Evolutionary conservation across 2,113 vertebrate species (phyloP).

Genomic region (Oceanodroma tethys): DNA sequence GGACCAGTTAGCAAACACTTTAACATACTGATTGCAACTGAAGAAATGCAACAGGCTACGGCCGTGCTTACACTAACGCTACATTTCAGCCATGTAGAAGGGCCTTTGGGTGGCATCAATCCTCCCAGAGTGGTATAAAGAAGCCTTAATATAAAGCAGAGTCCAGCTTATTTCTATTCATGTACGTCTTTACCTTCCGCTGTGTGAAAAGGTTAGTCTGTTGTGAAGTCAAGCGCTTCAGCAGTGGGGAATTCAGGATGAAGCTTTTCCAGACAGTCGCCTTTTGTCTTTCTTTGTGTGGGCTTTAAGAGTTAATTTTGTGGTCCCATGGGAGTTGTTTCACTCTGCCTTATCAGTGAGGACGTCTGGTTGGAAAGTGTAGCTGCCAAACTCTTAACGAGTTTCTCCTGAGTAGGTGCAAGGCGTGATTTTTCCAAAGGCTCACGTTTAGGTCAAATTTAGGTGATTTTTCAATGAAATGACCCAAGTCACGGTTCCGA

Average conservation of each 20-base stretch:
- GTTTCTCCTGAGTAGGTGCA: not conserved
- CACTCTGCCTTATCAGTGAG: not conserved
- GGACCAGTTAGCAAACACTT: not conserved
- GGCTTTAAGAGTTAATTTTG: not conserved
- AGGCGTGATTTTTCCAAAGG: not conserved
- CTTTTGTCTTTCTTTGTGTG: not conserved
- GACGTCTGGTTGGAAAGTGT: not conserved
- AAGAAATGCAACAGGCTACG: not conserved
- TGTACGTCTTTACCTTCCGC: not conserved
- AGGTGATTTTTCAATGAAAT: not conserved
- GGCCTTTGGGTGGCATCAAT: not conserved
- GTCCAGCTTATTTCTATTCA: not conserved
- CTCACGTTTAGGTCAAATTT: not conserved
- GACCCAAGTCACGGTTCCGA: not conserved
- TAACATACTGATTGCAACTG: not conserved
- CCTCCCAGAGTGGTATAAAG: not conserved
- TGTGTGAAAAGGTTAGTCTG: not conserved
- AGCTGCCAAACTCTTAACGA: not conserved
- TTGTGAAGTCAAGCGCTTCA: not conserved
- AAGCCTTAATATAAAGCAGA: not conserved
- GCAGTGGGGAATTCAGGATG: not conserved
- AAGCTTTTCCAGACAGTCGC: not conserved
- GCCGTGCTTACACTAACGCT: accelerated
- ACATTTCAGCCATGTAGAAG: not conserved
- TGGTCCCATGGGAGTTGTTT: not conserved